Conservation (phyloP, 2,113 vertebrate species). For the Narcine bancroftii region DNA sequence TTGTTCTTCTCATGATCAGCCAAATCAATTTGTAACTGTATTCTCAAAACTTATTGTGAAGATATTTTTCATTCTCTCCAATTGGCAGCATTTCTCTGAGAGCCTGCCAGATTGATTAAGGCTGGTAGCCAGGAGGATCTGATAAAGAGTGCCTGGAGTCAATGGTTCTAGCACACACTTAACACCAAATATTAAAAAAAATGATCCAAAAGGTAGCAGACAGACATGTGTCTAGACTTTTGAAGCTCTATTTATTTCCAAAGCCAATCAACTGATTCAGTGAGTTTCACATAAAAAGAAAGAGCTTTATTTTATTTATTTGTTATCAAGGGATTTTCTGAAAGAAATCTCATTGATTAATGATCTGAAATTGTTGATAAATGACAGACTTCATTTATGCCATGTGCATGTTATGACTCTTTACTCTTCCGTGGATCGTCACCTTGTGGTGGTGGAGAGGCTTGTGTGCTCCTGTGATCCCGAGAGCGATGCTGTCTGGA, state of each 20-base stretch:
- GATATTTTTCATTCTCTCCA: background rate
- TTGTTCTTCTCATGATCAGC: background rate
- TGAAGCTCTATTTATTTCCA: background rate
- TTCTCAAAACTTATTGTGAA: background rate
- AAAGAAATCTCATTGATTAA: background rate
- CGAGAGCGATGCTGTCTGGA: no score
- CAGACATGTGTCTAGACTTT: background rate
- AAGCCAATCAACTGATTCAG: background rate
- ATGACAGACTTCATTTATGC: background rate
- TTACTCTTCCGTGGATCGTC: no score
- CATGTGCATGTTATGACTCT: background rate
- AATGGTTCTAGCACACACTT: background rate
- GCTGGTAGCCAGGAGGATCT: constrained; percentile 19
- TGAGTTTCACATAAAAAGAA: background rate
- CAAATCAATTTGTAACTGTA: background rate
- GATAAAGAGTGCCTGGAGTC: background rate
- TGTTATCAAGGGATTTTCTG: background rate
- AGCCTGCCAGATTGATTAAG: constrained; percentile 29
- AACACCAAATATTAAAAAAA: background rate
- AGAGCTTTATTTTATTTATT: background rate
- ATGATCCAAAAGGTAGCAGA: background rate
- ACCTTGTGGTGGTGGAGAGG: no score
- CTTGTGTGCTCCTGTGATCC: no score
- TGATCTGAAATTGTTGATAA: background rate
- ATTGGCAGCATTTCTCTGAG: constrained; percentile 23